A percentile compares a stretch with the other conserved stretches of the same genome.
These are phyloP conservation scores for Tetragnatha montana DNA, from an alignment of 2,888 invertebrate genomes.

Conservation along the genomic window DNA sequence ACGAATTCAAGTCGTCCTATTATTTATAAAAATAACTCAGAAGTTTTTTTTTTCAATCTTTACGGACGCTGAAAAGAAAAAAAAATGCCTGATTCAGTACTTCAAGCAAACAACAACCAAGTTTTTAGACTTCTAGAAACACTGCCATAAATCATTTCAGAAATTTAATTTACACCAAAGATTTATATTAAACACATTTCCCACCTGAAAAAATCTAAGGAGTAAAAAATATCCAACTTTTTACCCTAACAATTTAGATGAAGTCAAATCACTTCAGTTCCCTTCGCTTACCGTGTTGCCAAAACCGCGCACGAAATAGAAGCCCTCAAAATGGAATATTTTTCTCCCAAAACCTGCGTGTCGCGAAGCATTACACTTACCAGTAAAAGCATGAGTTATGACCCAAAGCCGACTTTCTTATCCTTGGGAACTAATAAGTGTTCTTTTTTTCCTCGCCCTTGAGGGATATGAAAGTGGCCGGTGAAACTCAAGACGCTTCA, in stretches of 20 bases:
- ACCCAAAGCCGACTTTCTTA: conserved; percentile 4
- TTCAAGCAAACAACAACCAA: too few relatives aligned
- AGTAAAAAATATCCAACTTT: background rate
- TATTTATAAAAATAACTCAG: too few relatives aligned
- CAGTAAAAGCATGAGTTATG: background rate
- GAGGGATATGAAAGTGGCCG: background rate
- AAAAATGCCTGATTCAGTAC: too few relatives aligned
- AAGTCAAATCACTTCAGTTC: background rate
- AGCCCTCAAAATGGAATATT: background rate
- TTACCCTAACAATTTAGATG: background rate
- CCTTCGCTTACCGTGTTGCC: background rate
- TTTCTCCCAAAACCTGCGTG: conserved; percentile 6
- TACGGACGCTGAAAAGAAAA: too few relatives aligned
- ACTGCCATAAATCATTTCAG: background rate
- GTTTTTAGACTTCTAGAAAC: too few relatives aligned
- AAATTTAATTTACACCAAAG: background rate
- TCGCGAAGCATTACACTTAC: background rate
- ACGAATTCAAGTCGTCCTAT: too few relatives aligned
- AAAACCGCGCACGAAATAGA: conserved; percentile 1
- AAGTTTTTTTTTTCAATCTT: too few relatives aligned
- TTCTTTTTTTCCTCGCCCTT: background rate
- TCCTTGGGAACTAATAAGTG: conserved; percentile 18
- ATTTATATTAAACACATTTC: background rate
- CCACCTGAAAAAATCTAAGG: background rate
- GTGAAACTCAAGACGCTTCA: conserved; percentile 4